Conservation (phyloP, 2,113 vertebrate species). For the Bos taurus region DNA sequence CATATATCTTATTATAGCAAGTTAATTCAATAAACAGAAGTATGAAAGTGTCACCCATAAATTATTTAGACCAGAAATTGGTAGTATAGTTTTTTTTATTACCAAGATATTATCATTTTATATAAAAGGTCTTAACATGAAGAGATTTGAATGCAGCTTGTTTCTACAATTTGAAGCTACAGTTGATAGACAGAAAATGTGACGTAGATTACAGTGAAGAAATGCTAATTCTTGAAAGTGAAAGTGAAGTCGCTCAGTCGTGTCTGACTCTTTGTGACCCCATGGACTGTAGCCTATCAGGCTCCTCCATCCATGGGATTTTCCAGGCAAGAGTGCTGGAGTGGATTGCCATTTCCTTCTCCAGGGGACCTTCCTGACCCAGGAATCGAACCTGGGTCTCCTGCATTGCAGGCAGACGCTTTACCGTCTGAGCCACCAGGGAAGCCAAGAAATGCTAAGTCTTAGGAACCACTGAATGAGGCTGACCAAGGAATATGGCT, state of each 20-base stretch:
- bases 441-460: background rate
- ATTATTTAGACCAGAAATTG: conserved; percentile 22
- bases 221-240: background rate
- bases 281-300: too few species aligned
- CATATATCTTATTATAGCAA: conserved; percentile 11
- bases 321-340: too few species aligned
- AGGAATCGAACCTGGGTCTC: too few species aligned
- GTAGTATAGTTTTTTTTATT: background rate
- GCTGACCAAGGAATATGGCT: background rate
- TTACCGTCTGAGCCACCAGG: too few species aligned
- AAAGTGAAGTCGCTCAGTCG: too few species aligned
- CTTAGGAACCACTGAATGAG: background rate
- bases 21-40: conserved; percentile 14
- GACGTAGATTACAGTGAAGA: background rate
- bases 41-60: background rate
- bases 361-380: too few species aligned
- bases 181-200: background rate
- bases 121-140: background rate
- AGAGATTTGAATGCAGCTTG: background rate
- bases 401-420: too few species aligned
- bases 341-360: too few species aligned
- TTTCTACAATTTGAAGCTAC: conserved; percentile 33
- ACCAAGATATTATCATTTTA: background rate
- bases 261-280: too few species aligned
- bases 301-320: too few species aligned